Conservation (phyloP, 2,797 vertebrate species). For the Nannoperca obscura region DNA sequence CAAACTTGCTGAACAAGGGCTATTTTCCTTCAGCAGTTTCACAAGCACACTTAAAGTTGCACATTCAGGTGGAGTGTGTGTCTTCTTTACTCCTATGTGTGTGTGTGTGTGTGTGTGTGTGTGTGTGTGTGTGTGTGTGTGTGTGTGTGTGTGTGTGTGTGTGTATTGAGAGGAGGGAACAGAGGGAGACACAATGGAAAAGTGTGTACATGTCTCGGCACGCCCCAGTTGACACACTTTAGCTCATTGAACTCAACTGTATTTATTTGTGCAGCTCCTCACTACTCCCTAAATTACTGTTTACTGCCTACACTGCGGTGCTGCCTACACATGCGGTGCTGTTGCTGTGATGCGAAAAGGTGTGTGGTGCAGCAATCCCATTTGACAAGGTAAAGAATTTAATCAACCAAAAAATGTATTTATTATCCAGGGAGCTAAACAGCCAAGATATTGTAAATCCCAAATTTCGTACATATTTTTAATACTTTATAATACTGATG, state of each 20-base stretch:
- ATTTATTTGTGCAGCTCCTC: slow-evolving; percentile 49
- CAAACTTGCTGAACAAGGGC: slow-evolving; percentile 4
- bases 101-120: slow-evolving; percentile 3
- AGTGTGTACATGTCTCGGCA: slow-evolving; percentile 52
- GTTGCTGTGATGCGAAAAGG: neutral
- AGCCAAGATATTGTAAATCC: neutral
- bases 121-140: neutral
- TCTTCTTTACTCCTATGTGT: slow-evolving; percentile 1
- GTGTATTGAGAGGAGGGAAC: slow-evolving; percentile 23
- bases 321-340: slow-evolving; percentile 2
- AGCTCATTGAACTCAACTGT: slow-evolving; percentile 15
- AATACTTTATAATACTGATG: neutral
- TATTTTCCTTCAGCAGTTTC: slow-evolving; percentile 12
- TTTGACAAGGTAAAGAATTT: neutral
- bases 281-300: slow-evolving; percentile 41
- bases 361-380: neutral
- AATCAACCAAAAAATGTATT: neutral
- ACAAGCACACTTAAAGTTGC: neutral
- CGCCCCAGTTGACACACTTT: slow-evolving; percentile 50
- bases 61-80: slow-evolving; percentile 5
- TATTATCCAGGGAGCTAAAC: neutral
- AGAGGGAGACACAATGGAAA: slow-evolving; percentile 54
- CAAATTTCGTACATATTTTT: neutral
- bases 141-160: slow-evolving; percentile 18
- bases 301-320: slow-evolving; percentile 32